Percentiles rank a stretch among this genome's conserved stretches.
Evolutionary conservation across 2,113 vertebrate species (phyloP).

Genomic region (Prionailurus viverrinus): DNA sequence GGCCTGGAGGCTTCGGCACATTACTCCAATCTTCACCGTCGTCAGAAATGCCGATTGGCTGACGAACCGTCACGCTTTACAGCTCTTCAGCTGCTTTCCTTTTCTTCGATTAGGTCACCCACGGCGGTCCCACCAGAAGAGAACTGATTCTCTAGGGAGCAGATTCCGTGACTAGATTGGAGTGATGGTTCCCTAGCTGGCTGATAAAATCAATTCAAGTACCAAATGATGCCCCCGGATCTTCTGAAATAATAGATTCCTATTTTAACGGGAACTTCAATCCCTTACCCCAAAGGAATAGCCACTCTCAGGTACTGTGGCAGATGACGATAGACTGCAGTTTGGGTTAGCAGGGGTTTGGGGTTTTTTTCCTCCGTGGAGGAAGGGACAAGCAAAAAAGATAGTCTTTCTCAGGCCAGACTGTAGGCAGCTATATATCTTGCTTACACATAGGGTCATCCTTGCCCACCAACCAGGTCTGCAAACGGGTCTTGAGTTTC

Average conservation of each 20-base stretch:
- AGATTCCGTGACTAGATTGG: slow-evolving; percentile 48
- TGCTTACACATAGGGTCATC: slow-evolving; percentile 2
- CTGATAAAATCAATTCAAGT: slow-evolving; percentile 61
- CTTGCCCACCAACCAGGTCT: background rate
- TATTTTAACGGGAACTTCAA: slow-evolving; percentile 39
- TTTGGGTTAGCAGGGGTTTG: slow-evolving; percentile 26
- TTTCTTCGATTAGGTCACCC: background rate
- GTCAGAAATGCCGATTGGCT: slow-evolving; percentile 17
- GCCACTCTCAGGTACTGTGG: background rate
- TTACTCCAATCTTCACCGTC: background rate
- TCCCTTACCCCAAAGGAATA: slow-evolving; percentile 54
- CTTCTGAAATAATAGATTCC: slow-evolving; percentile 63
- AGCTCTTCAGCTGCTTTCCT: slow-evolving; percentile 31
- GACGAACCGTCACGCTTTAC: background rate
- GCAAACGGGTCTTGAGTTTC: slow-evolving; percentile 18
- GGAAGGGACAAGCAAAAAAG: background rate
- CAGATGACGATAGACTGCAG: background rate
- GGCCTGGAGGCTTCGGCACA: background rate
- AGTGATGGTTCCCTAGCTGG: background rate
- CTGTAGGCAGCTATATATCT: background rate
- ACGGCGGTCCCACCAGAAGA: background rate
- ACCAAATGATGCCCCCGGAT: slow-evolving; percentile 13
- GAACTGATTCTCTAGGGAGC: slow-evolving; percentile 23
- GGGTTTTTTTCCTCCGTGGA: background rate
- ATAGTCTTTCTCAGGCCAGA: slow-evolving; percentile 11